Evolutionary conservation across 1,140 invertebrate species (phyloP).

Genomic region (Cydia amplana): DNA sequence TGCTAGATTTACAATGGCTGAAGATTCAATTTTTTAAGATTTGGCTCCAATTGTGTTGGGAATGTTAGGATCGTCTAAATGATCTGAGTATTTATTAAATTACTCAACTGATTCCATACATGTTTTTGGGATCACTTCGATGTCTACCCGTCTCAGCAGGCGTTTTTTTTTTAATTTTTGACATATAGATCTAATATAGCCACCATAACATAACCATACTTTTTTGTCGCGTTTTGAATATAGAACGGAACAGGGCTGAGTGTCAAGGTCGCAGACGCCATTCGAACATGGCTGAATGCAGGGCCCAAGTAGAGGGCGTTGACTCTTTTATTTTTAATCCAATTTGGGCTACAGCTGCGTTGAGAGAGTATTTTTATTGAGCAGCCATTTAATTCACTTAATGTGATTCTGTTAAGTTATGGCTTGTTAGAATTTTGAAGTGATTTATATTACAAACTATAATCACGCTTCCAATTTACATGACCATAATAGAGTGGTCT

Average conservation of each 20-base stretch:
- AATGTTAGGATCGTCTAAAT: too few species aligned
- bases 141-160: too few species aligned
- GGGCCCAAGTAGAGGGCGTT: slow-evolving; percentile 18
- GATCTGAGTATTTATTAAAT: too few species aligned
- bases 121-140: too few species aligned
- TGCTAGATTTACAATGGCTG: neutral
- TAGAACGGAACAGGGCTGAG: slow-evolving; percentile 33
- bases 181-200: neutral
- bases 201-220: neutral
- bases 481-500: neutral
- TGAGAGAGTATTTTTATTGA: slow-evolving; percentile 26
- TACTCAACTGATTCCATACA: too few species aligned
- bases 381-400: slow-evolving; percentile 11
- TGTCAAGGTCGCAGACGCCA: slow-evolving; percentile 57
- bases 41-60: too few species aligned
- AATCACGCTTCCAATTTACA: neutral
- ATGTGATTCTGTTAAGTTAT: slow-evolving; percentile 23
- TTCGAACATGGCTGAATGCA: slow-evolving; percentile 36
- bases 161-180: neutral
- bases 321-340: slow-evolving; percentile 44
- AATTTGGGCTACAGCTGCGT: slow-evolving; percentile 33
- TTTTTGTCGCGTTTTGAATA: slow-evolving; percentile 10
- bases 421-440: slow-evolving; percentile 25
- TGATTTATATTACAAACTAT: slow-evolving; percentile 20
- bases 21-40: too few species aligned